Percentiles rank a stretch among this genome's conserved stretches.
phyloP scores from a whole-genome alignment of 2,113 vertebrate species.

The Sciurus niger region DNA sequence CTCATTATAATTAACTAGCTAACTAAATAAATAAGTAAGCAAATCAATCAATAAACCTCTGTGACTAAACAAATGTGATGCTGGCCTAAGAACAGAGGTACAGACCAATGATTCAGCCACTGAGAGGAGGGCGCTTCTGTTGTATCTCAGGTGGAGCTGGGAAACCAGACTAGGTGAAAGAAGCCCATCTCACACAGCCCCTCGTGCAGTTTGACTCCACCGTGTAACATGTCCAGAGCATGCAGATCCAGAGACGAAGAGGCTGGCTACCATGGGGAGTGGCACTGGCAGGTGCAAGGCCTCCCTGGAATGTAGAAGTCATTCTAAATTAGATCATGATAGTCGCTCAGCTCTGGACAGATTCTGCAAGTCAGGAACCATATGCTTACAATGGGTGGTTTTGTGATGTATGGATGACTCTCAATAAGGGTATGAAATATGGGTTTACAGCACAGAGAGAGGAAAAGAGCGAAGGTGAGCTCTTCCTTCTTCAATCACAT shows the following conservation, averaged over 20 bases:
- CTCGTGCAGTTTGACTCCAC: neutral
- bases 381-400: neutral
- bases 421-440: neutral
- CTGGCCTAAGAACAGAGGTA: neutral
- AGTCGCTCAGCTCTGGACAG: fast-evolving
- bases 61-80: fast-evolving
- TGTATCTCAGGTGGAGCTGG: no score
- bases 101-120: neutral
- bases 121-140: neutral
- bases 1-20: neutral
- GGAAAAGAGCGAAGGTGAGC: neutral
- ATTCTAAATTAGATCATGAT: neutral
- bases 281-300: fast-evolving
- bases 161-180: neutral
- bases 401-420: neutral
- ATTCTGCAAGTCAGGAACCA: neutral
- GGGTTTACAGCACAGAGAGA: neutral
- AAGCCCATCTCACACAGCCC: neutral
- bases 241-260: no score
- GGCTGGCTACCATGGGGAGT: fast-evolving
- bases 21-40: neutral
- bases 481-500: neutral
- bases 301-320: neutral
- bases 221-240: neutral
- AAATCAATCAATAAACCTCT: neutral